Base-by-base conservation (phyloP, 1,140 invertebrate genomes). In the Calephelis nemesis region DNA sequence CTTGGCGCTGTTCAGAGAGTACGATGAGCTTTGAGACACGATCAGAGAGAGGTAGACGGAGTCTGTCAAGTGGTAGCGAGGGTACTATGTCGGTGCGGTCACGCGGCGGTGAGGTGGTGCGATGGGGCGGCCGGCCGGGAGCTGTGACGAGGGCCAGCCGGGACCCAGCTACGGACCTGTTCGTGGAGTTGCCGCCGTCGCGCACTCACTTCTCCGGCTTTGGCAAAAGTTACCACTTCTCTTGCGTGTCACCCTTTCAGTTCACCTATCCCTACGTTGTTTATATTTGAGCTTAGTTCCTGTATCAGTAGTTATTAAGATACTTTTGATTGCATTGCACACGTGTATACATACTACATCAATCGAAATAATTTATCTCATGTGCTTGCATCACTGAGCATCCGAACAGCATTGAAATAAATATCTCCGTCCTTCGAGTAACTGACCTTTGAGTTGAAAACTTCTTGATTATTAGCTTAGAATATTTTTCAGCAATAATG, bases 171-270 rank as follows among this genome's bases (percentile, higher is more conserved):
- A 84, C 84, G 75, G 87, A 91, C 82, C 79, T 91, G 71, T 85
- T 78, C 76, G 81, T 90, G 71, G 83, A 87, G 69, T 80, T 91
- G 79, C 87, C 88, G 80, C 81, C 87, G 78, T 81, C 85, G 81
- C 85, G 84, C 84, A 84, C 85, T 74, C 87, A 88, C 84, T 91
- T 91, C 70, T 84, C 89, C 40, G 87, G 85, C 83, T 90, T 91
- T 77, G 88, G 88, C 75, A 89, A 92, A 67, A 91, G 89, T 77
- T 92, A 92, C 82, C 92, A 92, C 80, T 91, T 87, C 86, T 89
- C 90, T 82, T 92, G 90, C 82, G 92, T 92, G 80, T 92, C 92
- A 74, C 92, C 92, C 63, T 90, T 92, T 73, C 89, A 92, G 70
- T 92, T 92, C 74, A 89, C 86, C 7, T 91, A 91, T 76, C 89